Conservation (phyloP, 2,797 vertebrate genomes). For the Calcarius lapponicus region DNA sequence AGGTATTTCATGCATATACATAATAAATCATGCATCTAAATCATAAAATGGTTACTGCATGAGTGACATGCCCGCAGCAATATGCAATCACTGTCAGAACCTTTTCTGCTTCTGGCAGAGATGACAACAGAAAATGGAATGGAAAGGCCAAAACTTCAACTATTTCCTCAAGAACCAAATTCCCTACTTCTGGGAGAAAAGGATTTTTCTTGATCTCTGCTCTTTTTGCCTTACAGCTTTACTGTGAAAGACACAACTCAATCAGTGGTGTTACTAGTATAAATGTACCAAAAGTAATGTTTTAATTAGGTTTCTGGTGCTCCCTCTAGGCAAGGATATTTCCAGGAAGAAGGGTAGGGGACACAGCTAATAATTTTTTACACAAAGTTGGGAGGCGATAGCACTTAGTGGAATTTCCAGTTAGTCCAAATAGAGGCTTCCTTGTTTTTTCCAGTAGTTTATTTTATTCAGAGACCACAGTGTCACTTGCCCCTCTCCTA, state of each 20-base stretch:
- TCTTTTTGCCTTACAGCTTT: neutral
- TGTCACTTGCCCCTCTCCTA: neutral
- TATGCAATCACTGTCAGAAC: neutral
- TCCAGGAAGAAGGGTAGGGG: neutral
- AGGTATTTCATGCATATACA: neutral
- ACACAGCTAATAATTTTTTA: neutral
- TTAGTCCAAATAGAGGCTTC: neutral
- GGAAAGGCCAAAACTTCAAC: neutral
- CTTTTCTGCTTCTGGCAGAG: neutral
- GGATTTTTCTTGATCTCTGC: neutral
- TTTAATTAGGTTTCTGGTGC: neutral
- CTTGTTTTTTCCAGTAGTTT: neutral
- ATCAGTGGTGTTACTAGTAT: neutral
- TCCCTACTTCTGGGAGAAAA: neutral
- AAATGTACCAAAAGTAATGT: neutral
- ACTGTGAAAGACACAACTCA: neutral
- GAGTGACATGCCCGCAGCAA: neutral
- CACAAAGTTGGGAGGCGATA: neutral
- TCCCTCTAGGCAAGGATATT: neutral
- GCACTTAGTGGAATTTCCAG: neutral
- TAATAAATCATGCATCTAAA: neutral
- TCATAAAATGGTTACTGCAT: neutral
- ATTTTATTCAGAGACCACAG: neutral
- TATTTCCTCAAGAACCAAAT: neutral
- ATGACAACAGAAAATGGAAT: neutral